A percentile compares a stretch with the other conserved stretches of the same genome.
Conservation (phyloP, 2,888 invertebrate genomes). For the Noctua janthe region DNA sequence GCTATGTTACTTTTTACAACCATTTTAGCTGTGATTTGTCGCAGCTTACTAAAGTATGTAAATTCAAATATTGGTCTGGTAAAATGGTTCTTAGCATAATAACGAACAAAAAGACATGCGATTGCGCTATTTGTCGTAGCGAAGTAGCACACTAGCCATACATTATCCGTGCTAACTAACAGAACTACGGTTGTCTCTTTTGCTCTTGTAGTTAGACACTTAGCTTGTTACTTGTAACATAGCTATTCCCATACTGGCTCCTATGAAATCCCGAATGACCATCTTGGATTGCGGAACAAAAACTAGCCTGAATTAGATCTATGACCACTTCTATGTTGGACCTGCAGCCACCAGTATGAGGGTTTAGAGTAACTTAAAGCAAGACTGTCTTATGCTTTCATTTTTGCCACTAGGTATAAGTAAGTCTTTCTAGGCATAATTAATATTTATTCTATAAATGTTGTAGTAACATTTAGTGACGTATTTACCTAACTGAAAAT, state of each 20-base stretch:
- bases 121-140: conserved; percentile 34
- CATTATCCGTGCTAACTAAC: conserved; percentile 4
- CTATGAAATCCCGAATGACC: not conserved
- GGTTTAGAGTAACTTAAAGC: not conserved
- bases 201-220: not conserved
- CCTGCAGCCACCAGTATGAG: not conserved
- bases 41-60: not conserved
- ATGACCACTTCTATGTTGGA: conserved; percentile 15
- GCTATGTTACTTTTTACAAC: not conserved
- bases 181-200: conserved; percentile 13
- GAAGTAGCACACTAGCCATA: conserved; percentile 7
- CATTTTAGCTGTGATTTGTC: not conserved
- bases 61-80: not conserved
- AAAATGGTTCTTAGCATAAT: conserved; percentile 7
- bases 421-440: not conserved
- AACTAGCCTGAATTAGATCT: conserved; percentile 28
- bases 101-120: conserved; percentile 28
- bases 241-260: not conserved
- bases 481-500: not conserved
- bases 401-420: not conserved
- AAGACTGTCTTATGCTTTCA: not conserved
- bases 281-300: conserved; percentile 21
- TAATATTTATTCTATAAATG: not conserved
- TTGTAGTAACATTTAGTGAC: not conserved
- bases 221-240: not conserved